Evolutionary conservation across 2,797 vertebrate species (phyloP).

Genomic region (Chromis chromis): DNA sequence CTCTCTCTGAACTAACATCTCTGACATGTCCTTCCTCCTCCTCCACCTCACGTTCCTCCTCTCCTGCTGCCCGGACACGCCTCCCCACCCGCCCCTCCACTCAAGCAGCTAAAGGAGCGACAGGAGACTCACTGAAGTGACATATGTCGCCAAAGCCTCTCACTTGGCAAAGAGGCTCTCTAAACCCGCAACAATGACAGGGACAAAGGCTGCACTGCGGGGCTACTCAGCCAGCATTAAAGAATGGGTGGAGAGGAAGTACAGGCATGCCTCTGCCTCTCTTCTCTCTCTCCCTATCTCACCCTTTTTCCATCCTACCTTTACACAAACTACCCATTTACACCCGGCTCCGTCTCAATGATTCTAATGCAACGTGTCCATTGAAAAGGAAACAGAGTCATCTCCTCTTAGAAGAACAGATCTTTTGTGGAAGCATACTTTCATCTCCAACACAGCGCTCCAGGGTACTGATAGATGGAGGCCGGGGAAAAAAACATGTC

Average conservation of each 20-base stretch:
- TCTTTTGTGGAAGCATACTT: slow-evolving; percentile 66
- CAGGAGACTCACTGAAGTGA: slow-evolving; percentile 80
- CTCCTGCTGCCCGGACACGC: slow-evolving; percentile 64
- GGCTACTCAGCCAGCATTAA: slow-evolving; percentile 70
- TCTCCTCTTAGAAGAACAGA: slow-evolving; percentile 47
- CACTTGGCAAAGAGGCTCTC: slow-evolving; percentile 73
- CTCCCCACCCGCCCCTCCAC: slow-evolving; percentile 69
- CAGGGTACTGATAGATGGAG: slow-evolving; percentile 53
- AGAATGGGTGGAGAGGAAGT: slow-evolving; percentile 70
- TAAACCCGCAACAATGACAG: slow-evolving; percentile 80
- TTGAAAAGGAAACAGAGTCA: slow-evolving; percentile 66
- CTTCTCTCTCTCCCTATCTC: slow-evolving; percentile 26
- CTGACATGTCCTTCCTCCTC: slow-evolving; percentile 70
- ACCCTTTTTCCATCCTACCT: slow-evolving; percentile 50
- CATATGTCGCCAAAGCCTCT: slow-evolving; percentile 86
- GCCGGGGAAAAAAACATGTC: slow-evolving; percentile 34
- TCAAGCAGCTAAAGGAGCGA: slow-evolving; percentile 73
- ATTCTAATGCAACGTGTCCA: slow-evolving; percentile 63
- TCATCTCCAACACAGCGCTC: slow-evolving; percentile 52
- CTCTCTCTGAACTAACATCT: slow-evolving; percentile 67
- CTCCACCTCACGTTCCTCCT: slow-evolving; percentile 58
- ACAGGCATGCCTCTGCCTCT: slow-evolving; percentile 57
- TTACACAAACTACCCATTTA: slow-evolving; percentile 66
- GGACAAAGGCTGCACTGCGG: slow-evolving; percentile 78
- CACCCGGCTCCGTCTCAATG: slow-evolving; percentile 52